Evolutionary conservation across 2,888 invertebrate species (phyloP).

Genomic region (Trichogramma evanescens): DNA sequence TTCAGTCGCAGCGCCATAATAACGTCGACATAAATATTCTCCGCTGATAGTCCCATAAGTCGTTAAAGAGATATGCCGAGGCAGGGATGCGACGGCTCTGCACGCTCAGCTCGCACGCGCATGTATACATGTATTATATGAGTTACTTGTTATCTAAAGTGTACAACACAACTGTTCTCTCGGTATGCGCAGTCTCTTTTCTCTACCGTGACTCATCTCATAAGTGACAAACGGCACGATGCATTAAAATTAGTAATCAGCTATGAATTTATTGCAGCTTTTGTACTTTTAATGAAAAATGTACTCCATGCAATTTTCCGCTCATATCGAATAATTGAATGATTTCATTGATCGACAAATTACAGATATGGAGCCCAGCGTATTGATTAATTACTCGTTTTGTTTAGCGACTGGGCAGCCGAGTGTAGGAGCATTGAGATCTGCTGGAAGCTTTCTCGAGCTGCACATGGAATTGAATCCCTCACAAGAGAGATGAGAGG

Average conservation of each 20-base stretch:
- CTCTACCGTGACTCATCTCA: background rate
- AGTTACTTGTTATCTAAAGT: slow-evolving; percentile 10
- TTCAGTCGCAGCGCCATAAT: background rate
- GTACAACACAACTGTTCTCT: background rate
- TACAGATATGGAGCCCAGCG: no score
- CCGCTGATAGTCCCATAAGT: slow-evolving; percentile 17
- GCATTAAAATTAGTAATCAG: no score
- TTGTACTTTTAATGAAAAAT: no score
- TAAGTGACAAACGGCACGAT: no score
- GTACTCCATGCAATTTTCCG: no score
- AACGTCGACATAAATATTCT: slow-evolving; percentile 16
- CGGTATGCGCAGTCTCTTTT: background rate
- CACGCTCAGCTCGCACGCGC: background rate
- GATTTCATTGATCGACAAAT: no score
- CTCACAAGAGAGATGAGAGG: slow-evolving; percentile 1
- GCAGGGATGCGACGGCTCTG: no score
- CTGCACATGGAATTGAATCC: slow-evolving; percentile 15
- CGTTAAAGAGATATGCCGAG: slow-evolving; percentile 7
- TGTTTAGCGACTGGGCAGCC: background rate
- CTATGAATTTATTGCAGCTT: no score
- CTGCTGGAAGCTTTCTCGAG: no score
- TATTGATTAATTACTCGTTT: slow-evolving; percentile 10
- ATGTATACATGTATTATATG: background rate
- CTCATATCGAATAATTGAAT: no score
- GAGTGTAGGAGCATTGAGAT: no score